phyloP scores from a whole-genome alignment of 2,113 vertebrate genomes.

The Brachypteracias leptosomus region DNA sequence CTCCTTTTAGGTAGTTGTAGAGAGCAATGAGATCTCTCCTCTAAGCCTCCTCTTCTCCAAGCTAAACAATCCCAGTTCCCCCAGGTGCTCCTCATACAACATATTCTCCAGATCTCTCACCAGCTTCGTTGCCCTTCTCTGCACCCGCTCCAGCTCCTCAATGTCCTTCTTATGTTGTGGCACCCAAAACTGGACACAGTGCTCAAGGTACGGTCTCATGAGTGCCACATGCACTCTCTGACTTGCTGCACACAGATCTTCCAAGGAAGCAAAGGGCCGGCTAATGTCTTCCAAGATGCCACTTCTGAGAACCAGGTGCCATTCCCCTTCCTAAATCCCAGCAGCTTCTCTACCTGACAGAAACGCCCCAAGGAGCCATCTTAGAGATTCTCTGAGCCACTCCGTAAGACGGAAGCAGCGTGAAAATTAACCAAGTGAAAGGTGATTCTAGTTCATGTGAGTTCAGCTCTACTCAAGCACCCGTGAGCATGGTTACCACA shows the following conservation, averaged over 20 bases:
- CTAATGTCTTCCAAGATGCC: not conserved
- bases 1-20: no score
- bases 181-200: no score
- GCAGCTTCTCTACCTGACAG: not conserved
- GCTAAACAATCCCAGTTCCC: no score
- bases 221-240: no score
- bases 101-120: no score
- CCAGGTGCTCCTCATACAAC: no score
- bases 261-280: not conserved
- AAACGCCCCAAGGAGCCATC: not conserved
- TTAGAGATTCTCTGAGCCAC: not conserved
- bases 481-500: not conserved
- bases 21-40: no score
- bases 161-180: no score
- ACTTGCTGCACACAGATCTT: not conserved
- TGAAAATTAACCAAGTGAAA: not conserved
- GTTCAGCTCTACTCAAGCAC: not conserved
- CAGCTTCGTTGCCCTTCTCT: no score
- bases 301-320: not conserved
- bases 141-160: no score
- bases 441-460: not conserved
- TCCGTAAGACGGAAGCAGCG: not conserved
- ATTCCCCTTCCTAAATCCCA: not conserved
- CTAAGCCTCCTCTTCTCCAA: no score
- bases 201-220: no score